These are phyloP conservation scores for Biston stratarius DNA, from an alignment of 2,888 invertebrate species.

Conservation along the genomic window DNA sequence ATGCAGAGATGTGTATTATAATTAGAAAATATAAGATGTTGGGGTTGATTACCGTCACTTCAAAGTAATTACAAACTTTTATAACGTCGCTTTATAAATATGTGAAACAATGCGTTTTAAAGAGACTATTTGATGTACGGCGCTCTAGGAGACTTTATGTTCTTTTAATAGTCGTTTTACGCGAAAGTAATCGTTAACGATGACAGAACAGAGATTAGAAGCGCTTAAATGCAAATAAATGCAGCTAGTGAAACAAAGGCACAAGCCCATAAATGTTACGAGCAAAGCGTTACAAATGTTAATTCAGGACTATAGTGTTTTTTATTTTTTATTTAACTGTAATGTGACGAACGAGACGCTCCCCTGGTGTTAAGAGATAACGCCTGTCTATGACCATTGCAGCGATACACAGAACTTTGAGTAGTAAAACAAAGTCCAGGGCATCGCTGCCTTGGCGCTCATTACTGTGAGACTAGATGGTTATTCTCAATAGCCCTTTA, in stretches of 20 bases:
- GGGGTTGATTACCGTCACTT: slow-evolving; percentile 34
- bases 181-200: slow-evolving; percentile 61
- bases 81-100: slow-evolving; percentile 33
- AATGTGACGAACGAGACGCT: no score
- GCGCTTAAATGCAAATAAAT: slow-evolving; percentile 51
- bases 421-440: no score
- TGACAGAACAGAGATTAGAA: slow-evolving; percentile 50
- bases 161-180: slow-evolving; percentile 60
- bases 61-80: slow-evolving; percentile 40
- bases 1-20: background rate
- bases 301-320: background rate
- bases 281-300: background rate
- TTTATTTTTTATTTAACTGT: no score
- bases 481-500: no score
- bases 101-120: slow-evolving; percentile 48
- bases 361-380: no score
- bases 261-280: slow-evolving; percentile 17
- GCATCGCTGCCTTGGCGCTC: no score
- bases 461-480: no score
- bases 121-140: slow-evolving; percentile 39
- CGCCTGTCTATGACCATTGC: no score
- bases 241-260: slow-evolving; percentile 32
- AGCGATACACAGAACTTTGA: no score
- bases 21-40: slow-evolving; percentile 10
- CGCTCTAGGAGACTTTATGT: slow-evolving; percentile 61